These are phyloP conservation scores for Bombyx mori DNA, from an alignment of 1,140 invertebrate species.

Conservation along the genomic window DNA sequence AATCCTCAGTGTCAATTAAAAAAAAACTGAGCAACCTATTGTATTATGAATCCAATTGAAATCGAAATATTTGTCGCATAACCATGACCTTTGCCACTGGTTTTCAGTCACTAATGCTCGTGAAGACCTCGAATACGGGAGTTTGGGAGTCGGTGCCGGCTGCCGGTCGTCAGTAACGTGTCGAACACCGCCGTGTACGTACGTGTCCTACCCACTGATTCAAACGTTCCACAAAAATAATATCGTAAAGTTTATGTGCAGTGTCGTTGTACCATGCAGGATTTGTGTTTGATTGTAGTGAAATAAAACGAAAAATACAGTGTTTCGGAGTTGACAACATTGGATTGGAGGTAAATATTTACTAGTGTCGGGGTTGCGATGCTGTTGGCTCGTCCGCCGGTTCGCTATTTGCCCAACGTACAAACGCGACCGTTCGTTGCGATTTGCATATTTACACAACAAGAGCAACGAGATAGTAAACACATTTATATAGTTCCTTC, in stretches of 20 bases:
- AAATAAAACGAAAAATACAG: conserved; percentile 1
- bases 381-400: too few species aligned
- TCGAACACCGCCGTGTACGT: conserved; percentile 32
- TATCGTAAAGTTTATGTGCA: conserved; percentile 14
- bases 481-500: too few species aligned
- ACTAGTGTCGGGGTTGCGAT: too few species aligned
- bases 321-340: too few species aligned
- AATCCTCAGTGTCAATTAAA: too few species aligned
- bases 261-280: conserved; percentile 28
- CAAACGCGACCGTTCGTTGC: too few species aligned
- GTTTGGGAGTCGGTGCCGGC: conserved; percentile 33
- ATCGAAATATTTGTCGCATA: conserved; percentile 24
- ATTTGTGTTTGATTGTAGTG: conserved; percentile 14
- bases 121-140: conserved; percentile 45
- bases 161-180: conserved; percentile 41
- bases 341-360: too few species aligned
- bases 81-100: conserved; percentile 49
- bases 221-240: conserved; percentile 8
- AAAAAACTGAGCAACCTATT: too few species aligned
- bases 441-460: too few species aligned
- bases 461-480: too few species aligned
- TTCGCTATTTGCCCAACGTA: too few species aligned
- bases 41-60: too few species aligned
- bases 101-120: conserved; percentile 32
- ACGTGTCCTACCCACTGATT: conserved; percentile 20